Percentiles rank a stretch among this genome's conserved stretches.
Conservation (phyloP, 2,113 vertebrate genomes). For the Oreochromis aureus region DNA sequence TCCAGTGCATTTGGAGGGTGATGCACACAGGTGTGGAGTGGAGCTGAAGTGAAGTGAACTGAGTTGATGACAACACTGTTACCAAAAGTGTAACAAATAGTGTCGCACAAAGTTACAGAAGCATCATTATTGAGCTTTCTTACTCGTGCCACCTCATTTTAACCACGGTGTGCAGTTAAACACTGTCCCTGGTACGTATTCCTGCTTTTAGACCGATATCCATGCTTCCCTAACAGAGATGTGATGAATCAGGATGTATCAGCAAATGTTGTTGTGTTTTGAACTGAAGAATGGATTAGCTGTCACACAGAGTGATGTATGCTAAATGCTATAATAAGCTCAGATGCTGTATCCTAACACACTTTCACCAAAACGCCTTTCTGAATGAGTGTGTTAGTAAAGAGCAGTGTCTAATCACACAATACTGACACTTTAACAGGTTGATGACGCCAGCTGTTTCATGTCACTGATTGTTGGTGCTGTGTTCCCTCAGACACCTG, state of each 20-base stretch:
- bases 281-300: background rate
- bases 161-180: background rate
- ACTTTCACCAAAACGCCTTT: background rate
- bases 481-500: conserved; percentile 79
- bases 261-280: background rate
- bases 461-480: background rate
- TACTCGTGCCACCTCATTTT: background rate
- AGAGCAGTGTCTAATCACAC: background rate
- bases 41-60: background rate
- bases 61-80: background rate
- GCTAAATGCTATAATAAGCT: background rate
- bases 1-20: background rate
- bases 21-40: background rate
- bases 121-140: background rate
- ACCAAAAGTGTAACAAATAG: background rate
- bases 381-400: background rate
- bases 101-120: background rate
- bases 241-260: background rate
- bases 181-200: accelerated
- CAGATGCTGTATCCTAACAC: background rate
- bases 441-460: background rate
- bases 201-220: background rate
- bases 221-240: background rate
- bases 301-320: background rate
- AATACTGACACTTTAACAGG: background rate